These are phyloP conservation scores for Piscicola geometra DNA, from an alignment of 2,888 invertebrate species.

Conservation along the genomic window DNA sequence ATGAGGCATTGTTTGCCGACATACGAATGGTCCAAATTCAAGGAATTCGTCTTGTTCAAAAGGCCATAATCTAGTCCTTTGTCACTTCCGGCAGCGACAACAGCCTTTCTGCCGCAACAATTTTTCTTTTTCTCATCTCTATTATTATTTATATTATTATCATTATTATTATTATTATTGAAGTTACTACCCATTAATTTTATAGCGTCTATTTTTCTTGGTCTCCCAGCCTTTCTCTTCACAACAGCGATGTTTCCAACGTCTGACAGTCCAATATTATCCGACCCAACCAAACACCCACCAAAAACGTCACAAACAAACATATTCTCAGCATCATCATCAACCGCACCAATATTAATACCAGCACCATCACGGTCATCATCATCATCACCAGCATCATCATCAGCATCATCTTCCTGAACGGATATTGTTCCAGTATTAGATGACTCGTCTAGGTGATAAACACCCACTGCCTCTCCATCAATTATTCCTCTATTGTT, in stretches of 20 bases:
- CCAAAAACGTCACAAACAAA: too few species aligned
- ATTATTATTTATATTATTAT: too few species aligned
- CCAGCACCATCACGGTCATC: not conserved
- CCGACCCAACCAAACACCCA: too few species aligned
- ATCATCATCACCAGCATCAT: slow-evolving; percentile 30
- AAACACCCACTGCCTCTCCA: not conserved
- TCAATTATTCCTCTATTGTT: not conserved
- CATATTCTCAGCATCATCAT: not conserved
- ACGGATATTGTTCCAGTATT: not conserved
- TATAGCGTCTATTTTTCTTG: too few species aligned
- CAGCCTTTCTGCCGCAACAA: too few species aligned
- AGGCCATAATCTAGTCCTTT: not conserved
- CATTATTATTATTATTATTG: too few species aligned
- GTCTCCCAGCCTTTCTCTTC: too few species aligned
- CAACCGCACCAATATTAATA: not conserved
- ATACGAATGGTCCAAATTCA: not conserved
- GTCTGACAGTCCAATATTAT: too few species aligned
- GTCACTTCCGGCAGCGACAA: too few species aligned
- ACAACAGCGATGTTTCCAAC: too few species aligned
- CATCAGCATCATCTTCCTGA: slow-evolving; percentile 28
- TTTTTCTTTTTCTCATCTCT: too few species aligned
- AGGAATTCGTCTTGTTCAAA: not conserved
- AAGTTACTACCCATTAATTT: too few species aligned
- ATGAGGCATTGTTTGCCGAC: not conserved
- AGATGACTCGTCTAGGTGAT: not conserved